Percentiles rank a stretch among this genome's conserved stretches.
Conservation (phyloP, 2,888 invertebrate species). For the Aelia acuminata region DNA sequence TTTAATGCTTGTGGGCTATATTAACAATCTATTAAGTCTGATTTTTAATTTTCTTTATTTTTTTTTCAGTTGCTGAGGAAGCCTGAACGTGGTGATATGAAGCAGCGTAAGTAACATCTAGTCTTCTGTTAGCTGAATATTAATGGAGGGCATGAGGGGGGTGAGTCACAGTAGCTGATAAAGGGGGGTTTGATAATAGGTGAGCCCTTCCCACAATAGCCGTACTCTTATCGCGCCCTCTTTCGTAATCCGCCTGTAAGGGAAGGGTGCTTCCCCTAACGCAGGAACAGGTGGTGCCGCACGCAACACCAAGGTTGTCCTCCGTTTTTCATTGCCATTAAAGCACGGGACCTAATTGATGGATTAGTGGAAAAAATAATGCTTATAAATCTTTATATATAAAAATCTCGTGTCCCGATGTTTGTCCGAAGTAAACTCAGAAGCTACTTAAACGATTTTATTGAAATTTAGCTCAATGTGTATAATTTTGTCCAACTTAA, state of each 20-base stretch:
- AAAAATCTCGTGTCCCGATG: no score
- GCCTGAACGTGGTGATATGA: constrained; percentile 36
- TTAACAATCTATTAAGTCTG: background rate
- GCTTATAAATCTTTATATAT: no score
- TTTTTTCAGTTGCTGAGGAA: constrained; percentile 14
- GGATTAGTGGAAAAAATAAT: no score
- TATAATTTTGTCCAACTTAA: no score
- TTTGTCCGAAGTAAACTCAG: no score
- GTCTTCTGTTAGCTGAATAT: constrained; percentile 37
- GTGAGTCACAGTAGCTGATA: constrained; percentile 46
- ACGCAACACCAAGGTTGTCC: background rate
- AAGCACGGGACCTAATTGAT: background rate
- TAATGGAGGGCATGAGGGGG: background rate
- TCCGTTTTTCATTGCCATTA: background rate
- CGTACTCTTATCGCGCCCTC: constrained; percentile 44
- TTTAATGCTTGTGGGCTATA: no score
- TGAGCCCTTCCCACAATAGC: constrained; percentile 37
- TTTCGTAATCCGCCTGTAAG: constrained; percentile 26
- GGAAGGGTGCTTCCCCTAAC: background rate
- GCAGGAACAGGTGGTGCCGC: background rate
- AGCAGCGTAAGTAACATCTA: constrained; percentile 32
- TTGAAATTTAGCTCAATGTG: no score
- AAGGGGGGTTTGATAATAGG: constrained; percentile 16
- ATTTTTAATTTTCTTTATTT: background rate
- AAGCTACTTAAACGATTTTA: no score